Percentiles rank a stretch among this genome's conserved stretches.
Conservation (phyloP, 2,888 invertebrate genomes). For the Cistogaster globosa region DNA sequence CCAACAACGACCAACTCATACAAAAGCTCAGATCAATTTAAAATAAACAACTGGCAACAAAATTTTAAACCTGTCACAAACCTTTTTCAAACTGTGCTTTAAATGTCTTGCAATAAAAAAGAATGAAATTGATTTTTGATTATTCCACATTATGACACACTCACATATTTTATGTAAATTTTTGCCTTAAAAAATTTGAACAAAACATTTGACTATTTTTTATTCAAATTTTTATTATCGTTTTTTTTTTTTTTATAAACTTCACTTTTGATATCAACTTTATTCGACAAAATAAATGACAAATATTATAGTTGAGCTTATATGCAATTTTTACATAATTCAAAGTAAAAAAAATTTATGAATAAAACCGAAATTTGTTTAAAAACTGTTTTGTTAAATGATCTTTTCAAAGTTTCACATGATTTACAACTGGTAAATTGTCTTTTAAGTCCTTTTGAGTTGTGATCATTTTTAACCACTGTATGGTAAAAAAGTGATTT, state of each 20-base stretch:
- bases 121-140: conserved; percentile 39
- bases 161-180: conserved; percentile 34
- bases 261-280: conserved; percentile 40
- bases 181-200: conserved; percentile 38
- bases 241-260: conserved; percentile 10
- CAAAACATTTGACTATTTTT: conserved; percentile 46
- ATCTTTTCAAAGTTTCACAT: conserved; percentile 4
- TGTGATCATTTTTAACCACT: too few relatives aligned
- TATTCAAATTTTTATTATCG: conserved; percentile 18
- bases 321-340: conserved; percentile 66
- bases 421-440: conserved; percentile 1
- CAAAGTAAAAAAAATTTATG: conserved; percentile 9
- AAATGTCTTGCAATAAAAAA: conserved; percentile 41
- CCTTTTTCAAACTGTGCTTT: conserved; percentile 60
- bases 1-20: neutral
- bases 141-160: conserved; percentile 33
- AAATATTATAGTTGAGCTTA: conserved; percentile 65
- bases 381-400: conserved; percentile 10
- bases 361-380: conserved; percentile 4
- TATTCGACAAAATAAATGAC: conserved; percentile 61
- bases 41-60: conserved; percentile 39
- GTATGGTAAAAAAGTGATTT: too few relatives aligned
- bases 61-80: conserved; percentile 62
- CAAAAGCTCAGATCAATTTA: conserved; percentile 14
- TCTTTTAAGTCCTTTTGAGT: neutral